A percentile compares a stretch with the other conserved stretches of the same genome.
Evolutionary conservation across 2,888 invertebrate species (phyloP).

Genomic region (Sycophila texana): DNA sequence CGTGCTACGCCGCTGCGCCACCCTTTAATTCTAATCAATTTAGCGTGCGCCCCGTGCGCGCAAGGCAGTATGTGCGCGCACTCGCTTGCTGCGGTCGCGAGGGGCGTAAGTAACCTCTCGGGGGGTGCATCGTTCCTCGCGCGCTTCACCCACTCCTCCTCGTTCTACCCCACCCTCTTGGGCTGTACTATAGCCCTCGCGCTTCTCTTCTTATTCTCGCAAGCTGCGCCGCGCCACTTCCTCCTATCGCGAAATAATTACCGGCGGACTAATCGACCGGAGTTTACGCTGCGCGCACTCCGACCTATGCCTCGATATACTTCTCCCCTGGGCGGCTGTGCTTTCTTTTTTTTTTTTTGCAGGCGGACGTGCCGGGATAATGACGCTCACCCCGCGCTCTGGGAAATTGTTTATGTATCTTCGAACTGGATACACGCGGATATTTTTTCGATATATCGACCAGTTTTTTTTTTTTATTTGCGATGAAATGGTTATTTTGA

Average conservation of each 20-base stretch:
- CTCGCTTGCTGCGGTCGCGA: slow-evolving; percentile 46
- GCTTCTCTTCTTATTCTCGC: background rate
- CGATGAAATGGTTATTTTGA: too few species aligned
- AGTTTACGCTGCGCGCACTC: slow-evolving; percentile 18
- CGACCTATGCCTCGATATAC: too few species aligned
- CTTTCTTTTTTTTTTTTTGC: too few species aligned
- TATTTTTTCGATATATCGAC: too few species aligned
- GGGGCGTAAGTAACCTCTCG: slow-evolving; percentile 61
- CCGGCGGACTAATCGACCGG: slow-evolving; percentile 62
- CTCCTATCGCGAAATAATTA: slow-evolving; percentile 70
- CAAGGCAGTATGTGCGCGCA: slow-evolving; percentile 54
- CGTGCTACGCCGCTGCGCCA: slow-evolving; percentile 59
- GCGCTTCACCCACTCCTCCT: background rate
- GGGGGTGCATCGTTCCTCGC: slow-evolving; percentile 48
- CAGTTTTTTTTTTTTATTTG: too few species aligned
- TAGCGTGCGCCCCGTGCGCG: slow-evolving; percentile 67
- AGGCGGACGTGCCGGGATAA: background rate
- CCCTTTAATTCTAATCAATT: slow-evolving; percentile 76
- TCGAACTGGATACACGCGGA: too few species aligned
- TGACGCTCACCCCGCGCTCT: too few species aligned
- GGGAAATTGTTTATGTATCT: too few species aligned
- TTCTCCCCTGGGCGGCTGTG: background rate
- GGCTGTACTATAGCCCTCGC: background rate
- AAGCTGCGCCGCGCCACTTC: background rate
- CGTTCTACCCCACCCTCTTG: background rate